phyloP scores from a whole-genome alignment of 64 coral and sea anemone genomes.

The Montipora capricornis region DNA sequence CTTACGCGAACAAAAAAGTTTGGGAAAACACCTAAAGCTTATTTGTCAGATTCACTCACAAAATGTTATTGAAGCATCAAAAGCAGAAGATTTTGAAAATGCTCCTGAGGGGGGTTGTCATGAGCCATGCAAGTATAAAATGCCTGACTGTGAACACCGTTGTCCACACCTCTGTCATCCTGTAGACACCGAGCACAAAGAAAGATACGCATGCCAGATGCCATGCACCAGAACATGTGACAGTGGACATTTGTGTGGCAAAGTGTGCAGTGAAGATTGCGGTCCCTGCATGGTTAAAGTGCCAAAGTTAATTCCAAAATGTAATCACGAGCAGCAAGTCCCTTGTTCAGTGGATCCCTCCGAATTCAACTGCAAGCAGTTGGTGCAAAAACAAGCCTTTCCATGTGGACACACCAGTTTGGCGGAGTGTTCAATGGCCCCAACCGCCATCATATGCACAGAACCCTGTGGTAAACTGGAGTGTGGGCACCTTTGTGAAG shows the following conservation, averaged over 20 bases:
- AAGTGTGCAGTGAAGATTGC: constrained; percentile 56
- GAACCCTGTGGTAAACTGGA: constrained; percentile 47
- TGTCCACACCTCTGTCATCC: constrained; percentile 72
- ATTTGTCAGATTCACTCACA: constrained; percentile 60
- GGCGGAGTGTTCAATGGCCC: constrained; percentile 33
- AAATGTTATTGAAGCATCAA: constrained; percentile 28
- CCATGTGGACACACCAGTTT: constrained; percentile 68
- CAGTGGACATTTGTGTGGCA: constrained; percentile 26
- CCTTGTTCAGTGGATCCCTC: constrained; percentile 61
- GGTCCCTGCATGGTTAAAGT: constrained; percentile 52
- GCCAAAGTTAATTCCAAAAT: constrained; percentile 41
- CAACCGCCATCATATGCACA: constrained; percentile 24
- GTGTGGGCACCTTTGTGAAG: constrained; percentile 51
- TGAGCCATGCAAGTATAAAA: background rate
- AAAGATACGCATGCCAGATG: constrained; percentile 49
- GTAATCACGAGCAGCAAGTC: constrained; percentile 37
- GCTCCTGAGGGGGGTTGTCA: constrained; percentile 62
- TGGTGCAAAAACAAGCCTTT: constrained; percentile 38
- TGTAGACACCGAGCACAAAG: constrained; percentile 50
- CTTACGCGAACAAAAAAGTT: constrained; percentile 30
- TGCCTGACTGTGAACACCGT: constrained; percentile 53
- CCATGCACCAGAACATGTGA: constrained; percentile 55
- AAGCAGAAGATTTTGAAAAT: constrained; percentile 31
- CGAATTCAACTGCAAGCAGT: constrained; percentile 34
- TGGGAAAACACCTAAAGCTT: constrained; percentile 36